Percentiles rank a stretch among this genome's conserved stretches.
Evolutionary conservation across 2,888 invertebrate genomes (phyloP).

Genomic region (Sarcophaga caerulescens): DNA sequence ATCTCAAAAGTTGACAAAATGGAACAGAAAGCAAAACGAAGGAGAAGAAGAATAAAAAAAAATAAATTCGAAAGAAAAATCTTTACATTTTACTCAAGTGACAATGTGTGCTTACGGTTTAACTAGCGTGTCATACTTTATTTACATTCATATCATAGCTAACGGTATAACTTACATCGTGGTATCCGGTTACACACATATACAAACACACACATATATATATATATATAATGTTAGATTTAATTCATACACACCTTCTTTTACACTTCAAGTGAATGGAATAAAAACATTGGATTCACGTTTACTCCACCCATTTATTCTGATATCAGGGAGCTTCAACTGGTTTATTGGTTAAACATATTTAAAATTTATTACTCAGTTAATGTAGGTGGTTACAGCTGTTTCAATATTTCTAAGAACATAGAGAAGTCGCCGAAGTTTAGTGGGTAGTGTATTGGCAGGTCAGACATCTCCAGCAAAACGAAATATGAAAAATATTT

Average conservation of each 20-base stretch:
- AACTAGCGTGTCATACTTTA: slow-evolving; percentile 68
- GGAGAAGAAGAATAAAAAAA: background rate
- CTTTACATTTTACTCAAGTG: slow-evolving; percentile 63
- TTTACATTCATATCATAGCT: slow-evolving; percentile 67
- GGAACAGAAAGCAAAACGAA: too few relatives aligned
- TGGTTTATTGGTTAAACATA: too few relatives aligned
- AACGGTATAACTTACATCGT: slow-evolving; percentile 60
- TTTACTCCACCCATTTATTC: too few relatives aligned
- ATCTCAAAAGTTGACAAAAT: slow-evolving; percentile 56
- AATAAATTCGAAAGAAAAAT: slow-evolving; percentile 39
- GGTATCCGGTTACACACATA: slow-evolving; percentile 54
- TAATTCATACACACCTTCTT: slow-evolving; percentile 29
- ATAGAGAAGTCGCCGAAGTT: too few relatives aligned
- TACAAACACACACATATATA: background rate
- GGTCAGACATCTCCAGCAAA: too few relatives aligned
- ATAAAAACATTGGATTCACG: background rate
- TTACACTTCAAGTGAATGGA: background rate
- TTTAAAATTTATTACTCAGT: too few relatives aligned
- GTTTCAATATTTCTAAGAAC: too few relatives aligned
- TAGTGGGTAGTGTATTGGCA: too few relatives aligned
- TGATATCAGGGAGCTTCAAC: too few relatives aligned
- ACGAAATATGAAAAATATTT: too few relatives aligned
- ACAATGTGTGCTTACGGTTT: slow-evolving; percentile 65
- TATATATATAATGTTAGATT: background rate
- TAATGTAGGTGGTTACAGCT: too few relatives aligned